A percentile compares a stretch with the other conserved stretches of the same genome.
Evolutionary conservation across 2,888 invertebrate genomes (phyloP).

Genomic region (Pristionchus fissidentatus): DNA sequence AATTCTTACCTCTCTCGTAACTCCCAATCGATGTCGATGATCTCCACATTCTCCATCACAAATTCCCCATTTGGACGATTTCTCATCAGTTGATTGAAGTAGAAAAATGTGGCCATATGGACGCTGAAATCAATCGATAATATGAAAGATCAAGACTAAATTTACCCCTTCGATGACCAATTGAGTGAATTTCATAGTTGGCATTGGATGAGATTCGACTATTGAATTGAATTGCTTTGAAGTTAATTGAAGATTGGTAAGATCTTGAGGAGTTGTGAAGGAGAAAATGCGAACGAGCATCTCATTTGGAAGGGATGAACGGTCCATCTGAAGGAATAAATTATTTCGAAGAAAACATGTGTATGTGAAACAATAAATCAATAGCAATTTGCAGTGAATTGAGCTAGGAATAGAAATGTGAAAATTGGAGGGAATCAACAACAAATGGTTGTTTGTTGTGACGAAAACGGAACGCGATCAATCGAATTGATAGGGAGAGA

Average conservation of each 20-base stretch:
- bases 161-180: constrained; percentile 14
- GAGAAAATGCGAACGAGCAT: constrained; percentile 5
- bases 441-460: not conserved
- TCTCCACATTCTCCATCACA: constrained; percentile 21
- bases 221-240: constrained; percentile 29
- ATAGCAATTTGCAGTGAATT: no score
- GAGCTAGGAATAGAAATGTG: not conserved
- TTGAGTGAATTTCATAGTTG: constrained; percentile 18
- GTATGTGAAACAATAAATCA: no score
- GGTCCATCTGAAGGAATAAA: not conserved
- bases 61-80: constrained; percentile 31
- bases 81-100: not conserved
- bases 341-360: no score
- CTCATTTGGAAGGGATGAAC: not conserved
- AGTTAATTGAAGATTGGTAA: constrained; percentile 17
- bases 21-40: not conserved
- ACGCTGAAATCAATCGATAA: not conserved
- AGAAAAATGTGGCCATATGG: constrained; percentile 24
- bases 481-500: not conserved
- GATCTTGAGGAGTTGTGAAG: constrained; percentile 14
- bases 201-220: not conserved
- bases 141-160: not conserved
- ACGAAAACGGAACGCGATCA: not conserved
- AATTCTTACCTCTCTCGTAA: not conserved
- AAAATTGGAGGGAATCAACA: constrained; percentile 6